Evolutionary conservation across 2,888 invertebrate species (phyloP).

Genomic region (Chesias legatella): DNA sequence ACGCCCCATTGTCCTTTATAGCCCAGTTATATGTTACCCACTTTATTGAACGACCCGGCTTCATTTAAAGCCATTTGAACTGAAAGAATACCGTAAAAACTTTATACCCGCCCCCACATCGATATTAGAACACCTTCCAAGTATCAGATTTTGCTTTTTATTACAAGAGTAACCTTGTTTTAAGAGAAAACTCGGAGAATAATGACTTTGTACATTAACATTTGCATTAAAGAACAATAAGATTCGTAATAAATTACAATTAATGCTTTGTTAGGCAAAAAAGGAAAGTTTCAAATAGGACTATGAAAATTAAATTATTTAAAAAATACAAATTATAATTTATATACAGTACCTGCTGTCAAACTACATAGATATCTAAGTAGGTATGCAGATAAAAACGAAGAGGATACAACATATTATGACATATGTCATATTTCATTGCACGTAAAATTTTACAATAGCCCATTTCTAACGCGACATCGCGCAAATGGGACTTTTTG

Average conservation of each 20-base stretch:
- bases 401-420: not conserved
- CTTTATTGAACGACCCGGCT: constrained; percentile 64
- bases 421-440: not conserved
- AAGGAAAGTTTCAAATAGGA: too few species aligned
- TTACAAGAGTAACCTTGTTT: constrained; percentile 4
- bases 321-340: too few species aligned
- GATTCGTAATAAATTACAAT: too few species aligned
- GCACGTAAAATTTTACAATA: not conserved
- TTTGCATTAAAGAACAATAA: constrained; percentile 3
- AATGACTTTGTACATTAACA: constrained; percentile 15
- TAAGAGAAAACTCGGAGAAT: constrained; percentile 7
- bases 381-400: too few species aligned
- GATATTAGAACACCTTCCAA: constrained; percentile 36
- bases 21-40: constrained; percentile 64
- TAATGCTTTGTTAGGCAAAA: too few species aligned
- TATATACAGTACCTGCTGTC: too few species aligned
- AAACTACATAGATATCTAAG: too few species aligned
- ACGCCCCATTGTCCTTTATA: constrained; percentile 62
- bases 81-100: constrained; percentile 55
- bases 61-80: constrained; percentile 53
- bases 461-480: constrained; percentile 1
- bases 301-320: too few species aligned
- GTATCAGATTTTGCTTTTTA: constrained; percentile 25
- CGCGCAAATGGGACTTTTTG: constrained; percentile 12
- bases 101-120: constrained; percentile 44